These are phyloP conservation scores for Graptemys geographica DNA, from an alignment of 2,797 vertebrate species.

Conservation along the genomic window DNA sequence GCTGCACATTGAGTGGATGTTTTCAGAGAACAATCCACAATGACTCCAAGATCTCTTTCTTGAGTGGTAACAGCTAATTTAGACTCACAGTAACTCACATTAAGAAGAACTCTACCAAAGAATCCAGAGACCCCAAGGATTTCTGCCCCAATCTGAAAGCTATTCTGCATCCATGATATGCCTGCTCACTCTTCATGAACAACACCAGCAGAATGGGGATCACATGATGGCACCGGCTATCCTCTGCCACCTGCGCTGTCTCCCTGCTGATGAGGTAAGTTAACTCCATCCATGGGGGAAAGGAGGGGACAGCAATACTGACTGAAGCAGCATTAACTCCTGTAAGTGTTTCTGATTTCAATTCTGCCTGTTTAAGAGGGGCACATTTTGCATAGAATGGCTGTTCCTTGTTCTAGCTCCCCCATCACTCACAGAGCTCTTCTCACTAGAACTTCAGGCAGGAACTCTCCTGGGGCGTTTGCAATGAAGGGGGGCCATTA, in stretches of 20 bases:
- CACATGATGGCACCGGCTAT: background rate
- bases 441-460: accelerated
- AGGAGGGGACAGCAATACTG: background rate
- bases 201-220: accelerated
- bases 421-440: background rate
- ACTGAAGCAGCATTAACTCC: background rate
- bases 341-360: background rate
- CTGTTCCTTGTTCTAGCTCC: background rate
- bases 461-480: background rate
- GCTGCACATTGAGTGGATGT: too few relatives aligned
- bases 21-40: too few relatives aligned
- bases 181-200: background rate
- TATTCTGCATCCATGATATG: background rate
- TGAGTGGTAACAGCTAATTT: too few relatives aligned
- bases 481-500: background rate
- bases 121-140: background rate
- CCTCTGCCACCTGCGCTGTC: background rate
- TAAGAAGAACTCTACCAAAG: background rate
- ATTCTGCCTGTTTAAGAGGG: background rate
- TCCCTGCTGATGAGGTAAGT: accelerated
- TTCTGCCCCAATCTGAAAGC: background rate
- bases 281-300: background rate
- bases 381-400: background rate
- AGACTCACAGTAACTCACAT: background rate
- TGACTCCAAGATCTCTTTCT: too few relatives aligned